Percentiles rank a stretch among this genome's conserved stretches.
Evolutionary conservation across 2,888 invertebrate genomes (phyloP).

Genomic region (Harpalus rufipes): DNA sequence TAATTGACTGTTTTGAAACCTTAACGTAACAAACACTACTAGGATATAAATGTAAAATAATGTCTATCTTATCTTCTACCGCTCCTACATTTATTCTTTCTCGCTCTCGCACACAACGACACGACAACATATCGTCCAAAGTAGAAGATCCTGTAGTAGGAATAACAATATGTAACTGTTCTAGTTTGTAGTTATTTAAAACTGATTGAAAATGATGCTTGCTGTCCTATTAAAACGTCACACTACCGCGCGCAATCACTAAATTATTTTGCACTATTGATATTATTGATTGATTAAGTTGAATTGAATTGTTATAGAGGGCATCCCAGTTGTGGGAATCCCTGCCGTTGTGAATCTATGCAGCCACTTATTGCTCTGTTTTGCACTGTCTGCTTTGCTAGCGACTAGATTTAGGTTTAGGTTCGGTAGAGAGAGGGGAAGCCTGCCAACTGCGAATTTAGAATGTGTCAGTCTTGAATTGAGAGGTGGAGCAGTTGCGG

Average conservation of each 20-base stretch:
- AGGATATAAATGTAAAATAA: constrained; percentile 55
- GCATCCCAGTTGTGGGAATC: constrained; percentile 53
- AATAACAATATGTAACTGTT: constrained; percentile 47
- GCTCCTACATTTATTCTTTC: not conserved
- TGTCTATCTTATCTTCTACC: constrained; percentile 44
- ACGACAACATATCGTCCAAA: constrained; percentile 4
- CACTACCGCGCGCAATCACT: constrained; percentile 56
- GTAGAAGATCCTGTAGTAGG: constrained; percentile 30
- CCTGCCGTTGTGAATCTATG: constrained; percentile 63
- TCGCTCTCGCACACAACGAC: not conserved
- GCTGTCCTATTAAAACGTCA: constrained; percentile 46
- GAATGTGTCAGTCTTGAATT: constrained; percentile 44
- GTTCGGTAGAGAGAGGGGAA: constrained; percentile 10
- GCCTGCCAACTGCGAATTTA: not conserved
- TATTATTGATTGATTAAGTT: constrained; percentile 66
- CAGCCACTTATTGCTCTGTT: constrained; percentile 58
- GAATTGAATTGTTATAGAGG: constrained; percentile 48
- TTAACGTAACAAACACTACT: constrained; percentile 58
- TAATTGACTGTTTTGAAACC: constrained; percentile 64
- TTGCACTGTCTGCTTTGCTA: constrained; percentile 33
- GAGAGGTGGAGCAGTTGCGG: not conserved
- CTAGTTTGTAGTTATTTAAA: constrained; percentile 30
- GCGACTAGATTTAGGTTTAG: not conserved
- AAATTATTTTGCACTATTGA: constrained; percentile 66
- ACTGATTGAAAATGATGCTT: constrained; percentile 27